Evolutionary conservation across 2,113 vertebrate species (phyloP), one percentile per base, ranked within the genome.

Genomic region (Pluvialis apricaria): DNA sequence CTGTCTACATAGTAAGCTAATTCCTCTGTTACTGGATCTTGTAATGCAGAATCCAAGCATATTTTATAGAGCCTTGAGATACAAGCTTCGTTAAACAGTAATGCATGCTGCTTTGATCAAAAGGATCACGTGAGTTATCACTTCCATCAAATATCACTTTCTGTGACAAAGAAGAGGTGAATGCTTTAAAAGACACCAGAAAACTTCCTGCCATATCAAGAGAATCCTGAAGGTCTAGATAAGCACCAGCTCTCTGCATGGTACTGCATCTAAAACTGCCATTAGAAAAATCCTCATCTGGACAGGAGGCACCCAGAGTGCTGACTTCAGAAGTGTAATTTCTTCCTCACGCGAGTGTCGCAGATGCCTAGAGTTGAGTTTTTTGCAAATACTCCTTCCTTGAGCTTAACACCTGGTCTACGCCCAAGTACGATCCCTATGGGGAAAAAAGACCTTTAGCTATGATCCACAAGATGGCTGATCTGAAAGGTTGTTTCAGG

Each of bases 1-100:
- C 64, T 88, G 82, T 65, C 60, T 88, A 92, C 38, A 72, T 72
- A 88, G 28, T 49, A 78, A 94, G 69, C 19, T 88, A 94, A 86
- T 93, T 95, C 60, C 29, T 93, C 54, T 92, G 51, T 96, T 93
- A 90, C 82, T 90, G 76, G 51, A 45, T 83, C 72, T 87, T 76
- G 61, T 94, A 91, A 87, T 34, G 61, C 47, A 92, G 57, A 77
- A 82, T 76, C 38, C 38, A 86, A 90, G 61, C 47, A 45, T 70
- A 87, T 90, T 96, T 91, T 75, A 92, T 51, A 70, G 45, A 90
- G 51, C 32, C 40, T 64, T 76, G 40, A 93, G 72, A 95, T 82
- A 89, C 72, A 75, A 61, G 82, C 77, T 36, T 94, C 1, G 1
- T 94, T 94, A 92, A 96, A 88, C 20, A 65, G 81, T 73, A 76